Evolutionary conservation across 2,113 vertebrate genomes (phyloP).

Genomic region (Pygoscelis adeliae): DNA sequence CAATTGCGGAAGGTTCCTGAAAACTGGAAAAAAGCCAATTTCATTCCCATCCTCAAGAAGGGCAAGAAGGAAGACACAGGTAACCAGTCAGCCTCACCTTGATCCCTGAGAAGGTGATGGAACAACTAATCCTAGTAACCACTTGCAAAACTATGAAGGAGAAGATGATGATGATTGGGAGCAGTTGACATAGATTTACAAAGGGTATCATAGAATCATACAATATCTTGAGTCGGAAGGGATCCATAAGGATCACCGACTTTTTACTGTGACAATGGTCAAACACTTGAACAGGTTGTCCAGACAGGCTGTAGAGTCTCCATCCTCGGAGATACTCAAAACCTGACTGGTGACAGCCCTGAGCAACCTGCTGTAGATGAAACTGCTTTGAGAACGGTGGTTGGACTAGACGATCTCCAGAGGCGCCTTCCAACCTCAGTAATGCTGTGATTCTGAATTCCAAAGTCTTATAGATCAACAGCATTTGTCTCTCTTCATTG

Average conservation of each 20-base stretch:
- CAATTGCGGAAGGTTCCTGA: neutral
- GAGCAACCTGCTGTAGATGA: neutral
- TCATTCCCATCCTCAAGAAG: neutral
- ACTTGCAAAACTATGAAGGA: neutral
- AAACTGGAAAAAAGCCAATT: neutral
- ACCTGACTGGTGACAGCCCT: neutral
- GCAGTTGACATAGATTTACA: neutral
- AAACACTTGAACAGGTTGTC: neutral
- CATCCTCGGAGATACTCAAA: neutral
- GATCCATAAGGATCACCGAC: neutral
- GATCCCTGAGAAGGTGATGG: neutral
- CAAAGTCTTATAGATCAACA: neutral
- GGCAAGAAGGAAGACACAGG: neutral
- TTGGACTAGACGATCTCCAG: neutral
- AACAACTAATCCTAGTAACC: neutral
- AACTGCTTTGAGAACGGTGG: neutral
- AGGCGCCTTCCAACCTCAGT: neutral
- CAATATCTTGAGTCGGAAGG: neutral
- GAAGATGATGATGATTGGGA: neutral
- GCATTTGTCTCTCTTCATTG: neutral
- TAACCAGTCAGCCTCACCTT: neutral
- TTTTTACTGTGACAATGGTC: neutral
- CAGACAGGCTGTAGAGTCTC: neutral
- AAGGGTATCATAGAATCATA: neutral
- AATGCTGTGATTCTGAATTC: neutral